Conservation (phyloP, 53 echinoderm and acorn worm species). For the Stichopus horrens region DNA sequence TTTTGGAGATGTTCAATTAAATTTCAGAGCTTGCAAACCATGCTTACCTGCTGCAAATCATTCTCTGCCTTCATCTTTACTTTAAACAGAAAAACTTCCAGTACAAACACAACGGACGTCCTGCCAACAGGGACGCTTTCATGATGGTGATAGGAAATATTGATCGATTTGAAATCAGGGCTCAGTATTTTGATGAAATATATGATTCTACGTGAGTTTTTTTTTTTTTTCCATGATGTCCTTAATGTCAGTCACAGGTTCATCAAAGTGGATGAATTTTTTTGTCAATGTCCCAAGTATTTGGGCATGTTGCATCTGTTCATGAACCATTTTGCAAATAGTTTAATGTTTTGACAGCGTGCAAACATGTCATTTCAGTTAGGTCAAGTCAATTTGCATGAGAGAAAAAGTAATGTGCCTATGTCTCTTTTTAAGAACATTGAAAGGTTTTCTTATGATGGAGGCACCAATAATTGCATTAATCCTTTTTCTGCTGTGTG, state of each 20-base stretch:
- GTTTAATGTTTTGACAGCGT: background rate
- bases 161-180: constrained; percentile 74
- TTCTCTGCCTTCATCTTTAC: no score
- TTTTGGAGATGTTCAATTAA: no score
- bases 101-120: constrained; percentile 64
- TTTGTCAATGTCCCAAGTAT: background rate
- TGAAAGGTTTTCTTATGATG: no score
- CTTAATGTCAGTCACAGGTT: background rate
- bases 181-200: constrained; percentile 80
- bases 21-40: no score
- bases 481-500: no score
- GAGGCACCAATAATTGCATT: no score
- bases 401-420: no score
- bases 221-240: background rate
- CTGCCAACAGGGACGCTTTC: constrained; percentile 77
- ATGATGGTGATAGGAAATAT: constrained; percentile 85
- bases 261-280: background rate
- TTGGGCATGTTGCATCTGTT: background rate
- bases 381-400: no score
- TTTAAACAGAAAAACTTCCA: constrained; percentile 70
- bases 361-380: no score
- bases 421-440: no score
- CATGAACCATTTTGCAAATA: background rate
- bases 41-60: no score
- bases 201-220: constrained; percentile 14